Evolutionary conservation across 2,113 vertebrate species (phyloP), one percentile per base, ranked within the genome.

Genomic region (Dunckerocampus dactyliophorus): DNA sequence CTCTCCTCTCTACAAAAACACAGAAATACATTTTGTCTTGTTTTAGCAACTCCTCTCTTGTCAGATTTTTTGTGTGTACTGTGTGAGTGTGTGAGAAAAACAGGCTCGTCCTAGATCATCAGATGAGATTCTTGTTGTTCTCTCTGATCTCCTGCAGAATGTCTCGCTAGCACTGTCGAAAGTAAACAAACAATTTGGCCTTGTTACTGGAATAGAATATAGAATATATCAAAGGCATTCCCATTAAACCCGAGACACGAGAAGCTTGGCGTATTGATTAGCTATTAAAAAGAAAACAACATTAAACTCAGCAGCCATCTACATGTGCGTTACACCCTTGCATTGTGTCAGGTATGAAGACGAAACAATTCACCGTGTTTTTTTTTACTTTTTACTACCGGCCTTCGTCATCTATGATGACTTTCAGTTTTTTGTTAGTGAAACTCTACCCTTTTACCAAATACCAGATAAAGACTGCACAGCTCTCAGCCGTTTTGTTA

Each of bases 141-240:
- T 21, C 64, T 78, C 75, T 83, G 75, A 81, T 72, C 62, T 63
- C 0, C 37, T 14, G 51, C 53, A 67, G 54, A 52, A 63, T 46
- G 31, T 62, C 31, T 34, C 3, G 31, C 21, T 46, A 28, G 66
- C 47, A 24, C 12, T 34, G 49, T 71, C 51, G 10, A 51, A 24
- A 73, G 59, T 37, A 65, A 80, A 75, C 67, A 73, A 12, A 31
- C 62, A 34, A 50, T 39, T 4, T 53, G 62, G 9, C 34, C 47
- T 64, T 53, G 55, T 61, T 60, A 63, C 54, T 56, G 21, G 8
- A 64, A 65, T 56, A 71, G 45, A 48, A 60, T 34, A 34, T 34
- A 63, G 75, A 59, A 22, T 34, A n/a, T 58, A 71, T 77, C 63
- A 75, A 73, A 71, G 56, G 28, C 17, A 34, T 56, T 51, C 45